Conservation (phyloP, 1,140 invertebrate species). For the Aphaenogaster ashmeadi region DNA sequence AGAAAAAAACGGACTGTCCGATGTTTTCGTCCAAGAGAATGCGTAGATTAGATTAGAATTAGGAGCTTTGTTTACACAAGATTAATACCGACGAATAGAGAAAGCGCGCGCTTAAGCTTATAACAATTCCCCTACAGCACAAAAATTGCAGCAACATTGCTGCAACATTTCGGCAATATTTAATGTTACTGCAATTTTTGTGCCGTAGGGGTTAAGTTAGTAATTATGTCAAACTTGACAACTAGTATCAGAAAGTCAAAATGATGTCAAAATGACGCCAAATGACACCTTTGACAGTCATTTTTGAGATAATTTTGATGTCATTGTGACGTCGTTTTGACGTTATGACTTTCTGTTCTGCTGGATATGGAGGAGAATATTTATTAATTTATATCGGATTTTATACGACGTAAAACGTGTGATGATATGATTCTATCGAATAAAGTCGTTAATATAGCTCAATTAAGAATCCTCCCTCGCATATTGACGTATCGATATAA, state of each 20-base stretch:
- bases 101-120: neutral
- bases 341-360: too few species aligned
- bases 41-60: conserved; percentile 41
- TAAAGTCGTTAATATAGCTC: conserved; percentile 20
- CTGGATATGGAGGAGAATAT: neutral
- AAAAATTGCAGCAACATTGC: too few species aligned
- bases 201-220: neutral
- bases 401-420: conserved; percentile 10
- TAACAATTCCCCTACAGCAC: neutral
- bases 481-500: conserved; percentile 53
- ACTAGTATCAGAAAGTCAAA: too few species aligned
- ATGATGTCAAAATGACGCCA: too few species aligned
- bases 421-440: neutral
- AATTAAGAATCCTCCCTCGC: conserved; percentile 48
- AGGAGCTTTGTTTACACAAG: neutral
- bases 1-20: neutral
- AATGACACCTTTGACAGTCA: too few species aligned
- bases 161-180: too few species aligned
- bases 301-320: too few species aligned
- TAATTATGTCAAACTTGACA: neutral
- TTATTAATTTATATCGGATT: conserved; percentile 24
- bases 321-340: too few species aligned
- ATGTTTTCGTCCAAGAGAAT: conserved; percentile 32
- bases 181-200: too few species aligned
- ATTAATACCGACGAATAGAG: neutral